Conservation (phyloP, 2,113 vertebrate species). For the Rhynchopsitta pachyrhyncha region DNA sequence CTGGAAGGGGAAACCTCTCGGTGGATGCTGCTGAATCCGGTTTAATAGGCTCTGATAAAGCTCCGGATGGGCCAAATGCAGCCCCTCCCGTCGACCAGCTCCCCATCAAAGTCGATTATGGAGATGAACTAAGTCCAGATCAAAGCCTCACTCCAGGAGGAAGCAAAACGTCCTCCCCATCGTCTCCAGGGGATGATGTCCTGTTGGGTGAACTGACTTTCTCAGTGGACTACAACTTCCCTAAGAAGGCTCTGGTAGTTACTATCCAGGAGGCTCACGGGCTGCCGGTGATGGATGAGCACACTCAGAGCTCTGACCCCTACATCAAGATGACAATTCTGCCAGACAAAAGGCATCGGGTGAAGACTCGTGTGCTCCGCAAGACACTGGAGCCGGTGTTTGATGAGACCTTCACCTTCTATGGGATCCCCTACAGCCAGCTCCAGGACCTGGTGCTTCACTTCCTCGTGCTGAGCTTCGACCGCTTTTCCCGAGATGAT, state of each 20-base stretch:
- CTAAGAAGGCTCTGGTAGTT: constrained; percentile 95
- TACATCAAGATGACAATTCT: constrained; percentile 98
- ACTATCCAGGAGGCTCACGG: constrained; percentile 91
- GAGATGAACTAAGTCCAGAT: constrained; percentile 81
- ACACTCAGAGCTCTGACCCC: constrained; percentile 88
- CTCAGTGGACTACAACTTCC: constrained; percentile 97
- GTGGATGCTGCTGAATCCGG: constrained; percentile 82
- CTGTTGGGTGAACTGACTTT: constrained; percentile 86
- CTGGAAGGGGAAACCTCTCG: constrained; percentile 65
- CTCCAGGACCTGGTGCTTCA: constrained; percentile 93
- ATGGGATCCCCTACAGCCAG: constrained; percentile 91
- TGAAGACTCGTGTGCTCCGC: constrained; percentile 93
- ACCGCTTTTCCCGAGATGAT: constrained; percentile 93
- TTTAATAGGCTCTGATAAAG: constrained; percentile 51
- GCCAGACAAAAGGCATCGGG: constrained; percentile 93
- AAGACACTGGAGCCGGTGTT: constrained; percentile 93
- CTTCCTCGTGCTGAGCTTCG: constrained; percentile 95
- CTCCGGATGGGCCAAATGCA: background rate
- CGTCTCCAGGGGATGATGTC: constrained; percentile 82
- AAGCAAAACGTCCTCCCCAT: constrained; percentile 83
- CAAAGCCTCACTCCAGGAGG: constrained; percentile 83
- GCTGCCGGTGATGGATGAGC: constrained; percentile 89
- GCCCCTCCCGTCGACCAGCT: constrained; percentile 74
- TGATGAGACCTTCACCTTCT: constrained; percentile 98
- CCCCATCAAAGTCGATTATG: constrained; percentile 83